Evolutionary conservation across 2,888 invertebrate genomes (phyloP), one percentile per base, ranked within the genome.

Genomic region (Acanthosepion esculentum): DNA sequence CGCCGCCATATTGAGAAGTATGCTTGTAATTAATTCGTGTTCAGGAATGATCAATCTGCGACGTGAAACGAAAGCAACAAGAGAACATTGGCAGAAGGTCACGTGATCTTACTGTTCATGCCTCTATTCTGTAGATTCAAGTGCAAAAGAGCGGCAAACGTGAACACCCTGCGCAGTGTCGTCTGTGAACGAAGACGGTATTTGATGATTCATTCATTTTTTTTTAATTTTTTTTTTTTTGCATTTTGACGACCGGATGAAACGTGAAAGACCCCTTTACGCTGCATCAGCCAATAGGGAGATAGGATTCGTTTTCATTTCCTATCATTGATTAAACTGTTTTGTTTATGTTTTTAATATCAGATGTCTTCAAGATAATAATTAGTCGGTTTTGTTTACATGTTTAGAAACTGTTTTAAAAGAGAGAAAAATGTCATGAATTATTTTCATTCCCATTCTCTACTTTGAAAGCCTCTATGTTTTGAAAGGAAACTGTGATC

Each of bases 221-320:
- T 78, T n/a, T 29, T n/a, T n/a, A n/a, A n/a, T n/a, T n/a, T n/a
- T 78, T 78, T 29, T n/a, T n/a, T 12, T n/a, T 78, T n/a, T n/a
- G n/a, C 33, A 2, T 33, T 78, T 33, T 78, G 78, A 78, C n/a
- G 78, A 33, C 78, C 33, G 78, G 78, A 78, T 20, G 23, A 26
- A 59, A 20, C 59, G 59, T 59, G 7, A 78, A 33, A 33, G 15
- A n/a, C 18, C 78, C 15, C 78, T 78, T 78, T 78, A 33, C 78
- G 33, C 78, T 33, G 12, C 33, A 33, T n/a, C 78, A 33, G 78
- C n/a, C 78, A n/a, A 78, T 78, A 10, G 78, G 33, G 78, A 78
- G 78, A 78, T 33, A 78, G n/a, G 78, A 78, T 78, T 78, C 78
- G 78, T n/a, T 78, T 78, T 78, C 78, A 78, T 78, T 78, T 78